phyloP scores from a whole-genome alignment of 2,113 vertebrate species.

The Delphinus delphis region DNA sequence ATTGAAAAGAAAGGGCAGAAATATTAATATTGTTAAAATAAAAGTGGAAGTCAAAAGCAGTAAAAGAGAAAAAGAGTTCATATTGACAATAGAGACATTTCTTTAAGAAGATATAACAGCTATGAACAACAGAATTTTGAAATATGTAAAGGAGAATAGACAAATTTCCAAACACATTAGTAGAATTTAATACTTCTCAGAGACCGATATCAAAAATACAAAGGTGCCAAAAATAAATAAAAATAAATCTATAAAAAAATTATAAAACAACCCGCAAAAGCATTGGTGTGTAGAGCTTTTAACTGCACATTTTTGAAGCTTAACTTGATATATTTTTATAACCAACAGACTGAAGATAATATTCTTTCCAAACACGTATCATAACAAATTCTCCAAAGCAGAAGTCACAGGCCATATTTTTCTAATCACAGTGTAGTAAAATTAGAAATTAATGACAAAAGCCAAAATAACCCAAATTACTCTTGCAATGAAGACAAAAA shows the following conservation, averaged over 20 bases:
- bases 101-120: not conserved
- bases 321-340: constrained; percentile 3
- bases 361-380: not conserved
- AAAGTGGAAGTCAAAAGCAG: not conserved
- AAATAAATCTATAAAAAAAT: too few relatives aligned
- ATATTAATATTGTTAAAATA: not conserved
- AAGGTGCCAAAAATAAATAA: too few relatives aligned
- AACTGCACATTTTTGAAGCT: not conserved
- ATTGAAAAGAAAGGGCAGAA: not conserved
- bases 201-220: not conserved
- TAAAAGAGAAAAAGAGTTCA: not conserved
- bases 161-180: not conserved
- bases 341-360: not conserved
- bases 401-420: not conserved
- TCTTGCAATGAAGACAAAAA: not conserved
- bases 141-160: not conserved
- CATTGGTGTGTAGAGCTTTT: not conserved
- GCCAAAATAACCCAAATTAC: not conserved
- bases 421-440: not conserved
- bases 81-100: not conserved
- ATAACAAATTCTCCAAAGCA: not conserved
- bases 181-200: constrained; percentile 1
- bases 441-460: constrained; percentile 39
- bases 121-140: constrained; percentile 10
- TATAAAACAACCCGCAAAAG: not conserved